Evolutionary conservation across 1,140 invertebrate genomes (phyloP), one percentile per base, ranked within the genome.

Genomic region (Nymphalis io): DNA sequence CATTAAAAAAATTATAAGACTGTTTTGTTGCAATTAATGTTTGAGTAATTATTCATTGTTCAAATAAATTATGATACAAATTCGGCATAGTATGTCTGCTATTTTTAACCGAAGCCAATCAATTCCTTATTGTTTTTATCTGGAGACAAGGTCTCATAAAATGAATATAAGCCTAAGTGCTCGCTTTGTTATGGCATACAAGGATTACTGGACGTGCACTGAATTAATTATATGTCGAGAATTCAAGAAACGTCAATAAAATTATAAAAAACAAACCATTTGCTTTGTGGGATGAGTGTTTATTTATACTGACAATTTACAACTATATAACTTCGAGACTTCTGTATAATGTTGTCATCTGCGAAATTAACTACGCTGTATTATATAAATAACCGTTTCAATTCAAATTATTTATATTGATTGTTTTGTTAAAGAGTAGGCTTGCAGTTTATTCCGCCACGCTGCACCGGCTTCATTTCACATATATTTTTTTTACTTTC

Each of bases 171-270:
- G 23, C 51, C 51, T 55, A 27, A 55, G 13, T 55, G 51, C 23
- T 23, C 12, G 21, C 48, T 53, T 53, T 21, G 51, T 23, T 55
- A 55, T 55, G 51, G 23, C 51, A 27, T 55, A 55, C 51, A 55
- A 55, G 23, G 20, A 55, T 55, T 27, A 5, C 6, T 13, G 15
- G 2, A 23, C 51, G 51, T 55, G 51, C 13, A 4, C 12, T 27
- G 51, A 11, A 55, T 55, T 23, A 23, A 27, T 55, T 23, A 55
- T 11, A 55, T 27, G 23, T 51, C 48, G 16, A 51, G 51, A 55
- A 27, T 21, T 55, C 16, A 15, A 55, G 51, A 55, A 23, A 55
- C 2, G 4, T 1, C 16, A 20, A 27, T 55, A 55, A 55, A n/a
- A n/a, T n/a, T n/a, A n/a, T n/a, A n/a, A 33, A 48, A 23, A 55